A percentile compares a stretch with the other conserved stretches of the same genome.
These are phyloP conservation scores for Chionomys nivalis DNA, from an alignment of 2,113 vertebrate genomes.

Conservation along the genomic window DNA sequence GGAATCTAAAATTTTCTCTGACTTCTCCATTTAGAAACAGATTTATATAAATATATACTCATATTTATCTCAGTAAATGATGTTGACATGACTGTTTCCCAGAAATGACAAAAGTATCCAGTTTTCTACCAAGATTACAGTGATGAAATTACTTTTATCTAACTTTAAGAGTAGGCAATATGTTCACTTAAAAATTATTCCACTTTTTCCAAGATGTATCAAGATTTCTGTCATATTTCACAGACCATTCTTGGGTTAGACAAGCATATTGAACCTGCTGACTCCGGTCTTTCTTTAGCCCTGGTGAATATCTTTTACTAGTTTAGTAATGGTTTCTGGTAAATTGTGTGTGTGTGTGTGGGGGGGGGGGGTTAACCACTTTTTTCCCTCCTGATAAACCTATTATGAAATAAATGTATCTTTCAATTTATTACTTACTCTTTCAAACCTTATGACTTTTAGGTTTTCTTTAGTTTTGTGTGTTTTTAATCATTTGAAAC, in stretches of 20 bases:
- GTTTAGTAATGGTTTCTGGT: not conserved
- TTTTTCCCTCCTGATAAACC: not conserved
- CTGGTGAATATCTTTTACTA: not conserved
- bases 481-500: not conserved
- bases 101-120: not conserved
- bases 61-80: not conserved
- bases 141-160: not conserved
- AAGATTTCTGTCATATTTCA: not conserved
- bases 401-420: not conserved
- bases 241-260: not conserved
- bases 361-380: rapidly evolving
- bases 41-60: not conserved
- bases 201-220: not conserved
- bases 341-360: not conserved
- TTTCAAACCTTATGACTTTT: not conserved
- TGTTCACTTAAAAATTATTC: not conserved
- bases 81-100: not conserved
- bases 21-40: not conserved
- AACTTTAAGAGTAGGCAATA: not conserved
- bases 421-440: not conserved
- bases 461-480: not conserved
- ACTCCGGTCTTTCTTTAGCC: not conserved
- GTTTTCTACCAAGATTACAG: not conserved
- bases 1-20: not conserved
- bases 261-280: not conserved